Percentiles rank a stretch among this genome's conserved stretches.
Conservation (phyloP, 2,888 invertebrate species). For the Diarsia brunnea region DNA sequence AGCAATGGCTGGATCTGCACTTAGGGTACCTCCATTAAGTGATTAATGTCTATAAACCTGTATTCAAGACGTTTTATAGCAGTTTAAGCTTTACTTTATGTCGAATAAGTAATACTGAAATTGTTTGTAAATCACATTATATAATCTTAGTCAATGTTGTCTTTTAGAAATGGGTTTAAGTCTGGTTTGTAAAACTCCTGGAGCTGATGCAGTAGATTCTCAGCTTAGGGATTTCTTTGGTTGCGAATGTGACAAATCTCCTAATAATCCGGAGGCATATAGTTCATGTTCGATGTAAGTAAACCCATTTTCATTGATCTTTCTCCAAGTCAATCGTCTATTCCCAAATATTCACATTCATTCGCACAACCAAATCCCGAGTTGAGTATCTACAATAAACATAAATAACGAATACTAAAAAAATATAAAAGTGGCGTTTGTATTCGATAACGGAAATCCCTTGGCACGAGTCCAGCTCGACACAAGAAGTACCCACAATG, state of each 20-base stretch:
- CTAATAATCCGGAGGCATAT: background rate
- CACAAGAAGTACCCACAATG: conserved; percentile 82
- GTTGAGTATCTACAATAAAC: conserved; percentile 55
- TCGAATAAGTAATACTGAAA: conserved; percentile 46
- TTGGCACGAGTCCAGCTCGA: conserved; percentile 83
- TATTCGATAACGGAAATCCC: conserved; percentile 80
- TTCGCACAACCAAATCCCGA: conserved; percentile 44
- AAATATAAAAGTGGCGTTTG: conserved; percentile 68
- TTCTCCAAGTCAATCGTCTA: conserved; percentile 2
- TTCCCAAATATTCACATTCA: conserved; percentile 46
- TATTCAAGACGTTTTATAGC: conserved; percentile 38
- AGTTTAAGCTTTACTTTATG: conserved; percentile 18
- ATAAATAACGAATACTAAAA: conserved; percentile 63
- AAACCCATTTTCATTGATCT: conserved; percentile 16
- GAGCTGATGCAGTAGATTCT: background rate
- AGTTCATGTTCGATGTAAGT: conserved; percentile 1
- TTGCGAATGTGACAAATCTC: background rate
- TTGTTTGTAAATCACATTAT: conserved; percentile 33
- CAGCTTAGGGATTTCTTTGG: background rate
- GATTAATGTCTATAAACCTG: conserved; percentile 65
- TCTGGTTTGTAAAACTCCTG: background rate
- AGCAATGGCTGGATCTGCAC: conserved; percentile 18
- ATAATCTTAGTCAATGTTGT: conserved; percentile 6
- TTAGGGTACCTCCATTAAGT: conserved; percentile 52
- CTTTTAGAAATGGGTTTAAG: conserved; percentile 2